Evolutionary conservation across 2,113 vertebrate species (phyloP), one percentile per base, ranked within the genome.

Genomic region (Rallus limicola): DNA sequence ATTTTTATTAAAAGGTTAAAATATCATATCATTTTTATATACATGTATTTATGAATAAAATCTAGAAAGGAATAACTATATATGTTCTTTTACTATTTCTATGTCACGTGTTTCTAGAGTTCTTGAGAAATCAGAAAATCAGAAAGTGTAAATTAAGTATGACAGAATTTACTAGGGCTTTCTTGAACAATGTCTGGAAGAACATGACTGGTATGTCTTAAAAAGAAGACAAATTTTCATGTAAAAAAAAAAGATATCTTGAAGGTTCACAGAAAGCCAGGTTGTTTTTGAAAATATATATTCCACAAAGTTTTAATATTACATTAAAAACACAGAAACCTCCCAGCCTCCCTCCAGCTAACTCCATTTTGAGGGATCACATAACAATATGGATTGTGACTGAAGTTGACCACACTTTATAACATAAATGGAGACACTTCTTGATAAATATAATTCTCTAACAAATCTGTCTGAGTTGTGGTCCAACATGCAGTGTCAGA

Each of bases 311-410:
- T 50, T 75, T 48, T 33, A 50, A 10, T 29, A 4, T 33, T 46
- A 26, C 3, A n/a, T 42, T 63, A 28, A 68, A 64, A 12, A 67
- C 53, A 24, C 10, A 9, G 2, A 28, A 85, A 31, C 18, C 11
- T 72, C 6, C 12, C 4, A 42, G 42, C 42, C 42, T 42, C 42
- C 42, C 42, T n/a, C 46, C 12, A 80, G 5, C 3, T 52, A 14
- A 52, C 31, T 46, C 62, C 3, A 2, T 34, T 2, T 33, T 63
- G 46, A 80, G 20, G 21, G 11, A 52, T 46, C 4, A 11, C 2
- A 23, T 3, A 70, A 62, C 34, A 4, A 8, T 0, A 0, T 28
- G 13, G 11, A 21, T 62, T 9, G 17, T 50, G 24, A 29, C 4
- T 64, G 50, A 10, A 38, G 26, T 4, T 62, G 25, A 68, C 13